phyloP scores from a whole-genome alignment of 2,113 vertebrate genomes.

The Oostethus manadensis region DNA sequence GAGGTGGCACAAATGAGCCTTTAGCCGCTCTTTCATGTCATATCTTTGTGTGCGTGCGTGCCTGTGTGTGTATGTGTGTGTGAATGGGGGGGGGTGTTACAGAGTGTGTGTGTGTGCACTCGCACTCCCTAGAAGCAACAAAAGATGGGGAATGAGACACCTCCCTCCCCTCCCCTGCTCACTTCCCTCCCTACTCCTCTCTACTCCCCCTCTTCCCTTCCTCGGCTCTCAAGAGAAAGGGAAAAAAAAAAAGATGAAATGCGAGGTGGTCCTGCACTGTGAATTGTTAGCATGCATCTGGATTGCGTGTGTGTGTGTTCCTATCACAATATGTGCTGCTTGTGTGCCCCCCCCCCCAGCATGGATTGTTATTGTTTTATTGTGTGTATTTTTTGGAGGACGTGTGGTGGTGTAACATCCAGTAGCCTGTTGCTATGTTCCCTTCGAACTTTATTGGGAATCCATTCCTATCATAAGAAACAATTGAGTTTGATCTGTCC shows the following conservation, averaged over 20 bases:
- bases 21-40: slow-evolving; percentile 64
- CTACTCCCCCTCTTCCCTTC: slow-evolving; percentile 19
- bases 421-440: slow-evolving; percentile 60
- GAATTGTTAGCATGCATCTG: slow-evolving; percentile 28
- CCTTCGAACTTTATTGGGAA: too few relatives aligned
- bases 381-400: slow-evolving; percentile 19
- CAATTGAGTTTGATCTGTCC: too few relatives aligned
- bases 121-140: slow-evolving; percentile 62
- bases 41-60: slow-evolving; percentile 63
- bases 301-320: slow-evolving; percentile 24
- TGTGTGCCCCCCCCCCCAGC: slow-evolving; percentile 51
- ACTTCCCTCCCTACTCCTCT: background rate
- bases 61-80: slow-evolving; percentile 65
- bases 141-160: slow-evolving; percentile 67
- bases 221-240: slow-evolving; percentile 56
- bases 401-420: slow-evolving; percentile 25
- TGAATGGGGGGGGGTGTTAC: too few relatives aligned
- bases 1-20: slow-evolving; percentile 68
- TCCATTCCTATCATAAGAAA: too few relatives aligned
- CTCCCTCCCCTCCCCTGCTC: slow-evolving; percentile 26
- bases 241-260: slow-evolving; percentile 67
- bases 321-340: slow-evolving; percentile 23
- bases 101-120: slow-evolving; percentile 59
- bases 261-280: slow-evolving; percentile 67
- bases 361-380: slow-evolving; percentile 61